phyloP scores from a whole-genome alignment of 2,113 vertebrate species.

The Phaethornis superciliosus region DNA sequence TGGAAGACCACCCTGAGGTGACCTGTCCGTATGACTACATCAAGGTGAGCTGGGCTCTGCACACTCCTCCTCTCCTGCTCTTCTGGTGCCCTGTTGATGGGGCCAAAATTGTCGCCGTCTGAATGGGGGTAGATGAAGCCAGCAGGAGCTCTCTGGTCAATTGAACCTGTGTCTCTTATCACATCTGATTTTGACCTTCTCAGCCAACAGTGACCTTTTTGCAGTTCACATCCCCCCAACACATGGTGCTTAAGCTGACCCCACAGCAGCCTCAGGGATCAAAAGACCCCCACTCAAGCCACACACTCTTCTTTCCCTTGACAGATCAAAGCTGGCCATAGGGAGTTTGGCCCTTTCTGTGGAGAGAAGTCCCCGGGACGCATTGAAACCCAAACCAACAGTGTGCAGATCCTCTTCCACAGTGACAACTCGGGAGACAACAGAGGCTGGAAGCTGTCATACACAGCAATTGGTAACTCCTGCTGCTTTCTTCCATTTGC shows the following conservation, averaged over 20 bases:
- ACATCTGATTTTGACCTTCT: not conserved
- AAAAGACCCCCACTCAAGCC: not conserved
- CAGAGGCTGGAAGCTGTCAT: slow-evolving; percentile 87
- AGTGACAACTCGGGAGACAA: slow-evolving; percentile 94
- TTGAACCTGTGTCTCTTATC: not conserved
- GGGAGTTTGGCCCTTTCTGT: slow-evolving; percentile 87
- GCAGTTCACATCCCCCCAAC: not conserved
- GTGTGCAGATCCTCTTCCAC: slow-evolving; percentile 82
- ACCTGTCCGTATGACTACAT: slow-evolving; percentile 92
- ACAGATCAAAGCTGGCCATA: slow-evolving; percentile 83
- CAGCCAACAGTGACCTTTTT: not conserved
- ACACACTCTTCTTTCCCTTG: not conserved
- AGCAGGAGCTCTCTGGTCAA: not conserved
- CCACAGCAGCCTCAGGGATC: not conserved
- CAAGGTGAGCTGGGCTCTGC: slow-evolving; percentile 79
- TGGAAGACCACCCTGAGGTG: slow-evolving; percentile 93
- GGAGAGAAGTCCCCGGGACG: slow-evolving; percentile 83
- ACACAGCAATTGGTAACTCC: slow-evolving; percentile 81
- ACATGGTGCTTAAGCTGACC: not conserved
- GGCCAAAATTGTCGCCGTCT: not conserved
- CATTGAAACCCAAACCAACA: slow-evolving; percentile 84
- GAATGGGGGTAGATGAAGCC: not conserved
- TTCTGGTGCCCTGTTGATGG: not conserved
- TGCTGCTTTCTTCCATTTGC: not conserved
- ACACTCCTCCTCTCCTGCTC: not conserved